These are phyloP conservation scores for Ptychobarbus kaznakovi DNA, from an alignment of 2,797 vertebrate species.

Conservation along the genomic window DNA sequence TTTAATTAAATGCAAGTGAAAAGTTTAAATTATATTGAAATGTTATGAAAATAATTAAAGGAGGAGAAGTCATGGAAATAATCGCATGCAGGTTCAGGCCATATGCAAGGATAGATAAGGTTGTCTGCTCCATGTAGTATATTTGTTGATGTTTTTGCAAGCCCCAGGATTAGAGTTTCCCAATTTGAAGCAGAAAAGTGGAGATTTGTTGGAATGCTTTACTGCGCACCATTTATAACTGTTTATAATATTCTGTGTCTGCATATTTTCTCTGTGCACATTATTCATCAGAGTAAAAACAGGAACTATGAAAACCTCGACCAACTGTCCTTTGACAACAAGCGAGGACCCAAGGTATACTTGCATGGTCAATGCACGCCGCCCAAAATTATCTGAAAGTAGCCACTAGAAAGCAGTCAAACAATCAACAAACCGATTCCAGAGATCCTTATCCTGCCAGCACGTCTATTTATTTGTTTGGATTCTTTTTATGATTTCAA, in stretches of 20 bases:
- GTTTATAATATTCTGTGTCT: conserved; percentile 99
- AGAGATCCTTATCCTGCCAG: conserved; percentile 84
- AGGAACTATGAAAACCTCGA: conserved; percentile 99
- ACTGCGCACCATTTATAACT: conserved; percentile 92
- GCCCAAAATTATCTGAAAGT: conserved; percentile 95
- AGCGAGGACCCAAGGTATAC: conserved; percentile 99
- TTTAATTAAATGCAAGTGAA: conserved; percentile 53
- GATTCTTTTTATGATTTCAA: conserved; percentile 74
- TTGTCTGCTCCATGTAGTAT: conserved; percentile 38
- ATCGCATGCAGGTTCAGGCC: not conserved
- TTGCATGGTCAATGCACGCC: conserved; percentile 99
- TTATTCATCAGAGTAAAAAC: conserved; percentile 99
- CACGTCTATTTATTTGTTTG: conserved; percentile 81
- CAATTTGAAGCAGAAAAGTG: conserved; percentile 87
- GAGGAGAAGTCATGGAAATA: not conserved
- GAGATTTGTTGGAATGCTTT: conserved; percentile 94
- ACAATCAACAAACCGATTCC: conserved; percentile 78
- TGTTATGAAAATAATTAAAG: not conserved
- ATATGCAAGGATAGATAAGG: conserved; percentile 20
- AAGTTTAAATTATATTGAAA: not conserved
- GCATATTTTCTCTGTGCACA: conserved; percentile 99
- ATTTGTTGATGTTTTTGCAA: conserved; percentile 80
- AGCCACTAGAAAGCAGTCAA: conserved; percentile 77
- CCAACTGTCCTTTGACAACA: conserved; percentile 99
- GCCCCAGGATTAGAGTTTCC: conserved; percentile 84